These are phyloP conservation scores for Collichthys lucidus DNA, from an alignment of 2,113 vertebrate species.

Conservation along the genomic window DNA sequence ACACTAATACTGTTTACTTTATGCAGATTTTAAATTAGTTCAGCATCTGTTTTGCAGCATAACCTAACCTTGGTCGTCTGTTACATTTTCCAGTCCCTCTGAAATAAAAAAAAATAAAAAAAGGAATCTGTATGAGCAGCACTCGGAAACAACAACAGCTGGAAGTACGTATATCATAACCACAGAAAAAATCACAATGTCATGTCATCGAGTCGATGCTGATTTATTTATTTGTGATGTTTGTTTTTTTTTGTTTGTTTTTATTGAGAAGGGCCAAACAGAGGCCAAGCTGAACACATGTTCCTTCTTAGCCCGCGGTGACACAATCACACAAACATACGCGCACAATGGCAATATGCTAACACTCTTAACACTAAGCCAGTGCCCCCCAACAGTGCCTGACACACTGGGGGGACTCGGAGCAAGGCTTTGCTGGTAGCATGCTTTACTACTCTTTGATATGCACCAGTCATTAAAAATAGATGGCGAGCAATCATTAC, in stretches of 20 bases:
- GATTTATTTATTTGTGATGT: conserved; percentile 59
- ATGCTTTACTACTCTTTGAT: conserved; percentile 83
- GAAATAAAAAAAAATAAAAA: not conserved
- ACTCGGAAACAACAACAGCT: conserved; percentile 47
- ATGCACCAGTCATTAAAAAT: conserved; percentile 86
- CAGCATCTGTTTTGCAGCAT: conserved; percentile 32
- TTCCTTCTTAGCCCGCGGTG: conserved; percentile 64
- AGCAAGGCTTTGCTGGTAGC: conserved; percentile 56
- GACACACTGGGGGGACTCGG: conserved; percentile 49
- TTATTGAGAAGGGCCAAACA: conserved; percentile 31
- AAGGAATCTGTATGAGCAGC: conserved; percentile 9
- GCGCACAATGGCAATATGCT: conserved; percentile 56
- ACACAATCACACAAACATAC: conserved; percentile 55
- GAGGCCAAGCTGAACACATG: conserved; percentile 71
- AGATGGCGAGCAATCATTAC: conserved; percentile 86
- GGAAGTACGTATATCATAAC: conserved; percentile 39
- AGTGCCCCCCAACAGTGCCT: conserved; percentile 57
- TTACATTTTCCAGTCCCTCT: conserved; percentile 32
- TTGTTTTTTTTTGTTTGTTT: conserved; percentile 9
- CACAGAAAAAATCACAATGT: conserved; percentile 46
- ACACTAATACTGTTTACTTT: conserved; percentile 35
- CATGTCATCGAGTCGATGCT: conserved; percentile 31
- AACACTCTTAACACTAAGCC: conserved; percentile 62
- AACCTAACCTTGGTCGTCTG: not conserved
- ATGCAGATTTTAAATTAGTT: conserved; percentile 46